Percentiles rank a stretch among this genome's conserved stretches.
Evolutionary conservation across 1,140 invertebrate species (phyloP).

Genomic region (Euglossa dilemma): DNA sequence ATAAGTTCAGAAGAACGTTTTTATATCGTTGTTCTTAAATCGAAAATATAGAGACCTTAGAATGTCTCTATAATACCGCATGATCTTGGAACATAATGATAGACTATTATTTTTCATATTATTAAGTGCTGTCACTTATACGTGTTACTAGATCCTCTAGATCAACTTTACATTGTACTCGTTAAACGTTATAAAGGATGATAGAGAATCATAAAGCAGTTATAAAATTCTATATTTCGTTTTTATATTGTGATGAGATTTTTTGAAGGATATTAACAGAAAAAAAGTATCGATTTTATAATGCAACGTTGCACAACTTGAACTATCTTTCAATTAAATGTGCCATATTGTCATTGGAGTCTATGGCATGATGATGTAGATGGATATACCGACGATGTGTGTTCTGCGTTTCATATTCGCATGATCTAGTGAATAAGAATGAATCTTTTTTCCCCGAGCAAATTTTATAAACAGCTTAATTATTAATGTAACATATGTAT

Average conservation of each 20-base stretch:
- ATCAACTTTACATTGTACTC: background rate
- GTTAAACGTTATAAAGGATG: background rate
- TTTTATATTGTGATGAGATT: conserved; percentile 6
- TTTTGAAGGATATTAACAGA: background rate
- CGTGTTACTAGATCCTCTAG: background rate
- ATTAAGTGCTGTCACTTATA: background rate
- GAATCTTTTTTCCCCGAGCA: background rate
- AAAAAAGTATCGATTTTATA: background rate
- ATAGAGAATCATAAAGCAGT: background rate
- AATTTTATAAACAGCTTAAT: conserved; percentile 32
- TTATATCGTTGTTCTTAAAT: background rate
- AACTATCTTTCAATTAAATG: conserved; percentile 24
- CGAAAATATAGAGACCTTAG: background rate
- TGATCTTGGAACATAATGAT: background rate
- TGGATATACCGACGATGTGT: conserved; percentile 55
- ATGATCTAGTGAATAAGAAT: conserved; percentile 55
- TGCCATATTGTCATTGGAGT: conserved; percentile 28
- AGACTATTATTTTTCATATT: background rate
- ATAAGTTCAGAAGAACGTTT: background rate
- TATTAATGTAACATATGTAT: conserved; percentile 8
- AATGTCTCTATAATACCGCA: conserved; percentile 2
- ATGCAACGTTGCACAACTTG: conserved; percentile 6
- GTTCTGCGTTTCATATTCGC: conserved; percentile 54
- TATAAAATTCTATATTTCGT: background rate
- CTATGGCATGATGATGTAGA: conserved; percentile 61